Base-by-base conservation (phyloP, 2,113 vertebrate genomes). In the Natator depressus region DNA sequence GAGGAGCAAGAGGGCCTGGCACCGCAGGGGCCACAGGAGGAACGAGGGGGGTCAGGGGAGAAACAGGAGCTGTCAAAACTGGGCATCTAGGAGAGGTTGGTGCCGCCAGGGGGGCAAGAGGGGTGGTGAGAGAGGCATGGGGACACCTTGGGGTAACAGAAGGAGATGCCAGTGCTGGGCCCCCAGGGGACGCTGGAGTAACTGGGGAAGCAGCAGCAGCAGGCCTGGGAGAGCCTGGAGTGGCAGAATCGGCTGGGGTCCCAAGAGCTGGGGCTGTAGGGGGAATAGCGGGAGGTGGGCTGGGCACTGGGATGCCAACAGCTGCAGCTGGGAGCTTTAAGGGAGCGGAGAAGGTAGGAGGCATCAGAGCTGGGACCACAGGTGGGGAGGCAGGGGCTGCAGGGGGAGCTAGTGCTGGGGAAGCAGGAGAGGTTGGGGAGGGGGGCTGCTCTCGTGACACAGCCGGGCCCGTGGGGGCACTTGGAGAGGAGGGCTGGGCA, bases 1-100 rank as follows among this genome's bases (percentile, higher is more conserved):
- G 47, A 9, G 9, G 47, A 47, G 47, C 47, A 47, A 47, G 47
- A 47, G 47, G 47, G 47, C 80, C 13, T 1, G 91, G 53, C 83
- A 42, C 51, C 17, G 29, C 91, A 42, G 95, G 97, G 85, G 98
- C 96, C 97, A 98, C 98, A 91, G 98, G 97, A 81, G 97, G 96
- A 83, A 95, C 42, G 55, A 97, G 69, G 31, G 76, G 97, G 16
- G 95, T 62, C 38, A 90, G 69, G 84, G 94, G 54, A 95, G 90
- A 82, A 90, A 47, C 57, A 31, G 69, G 31, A 75, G 75, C 46
- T n/a, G 11, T 57, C n/a, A 31, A n/a, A 81, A 29, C 47, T 51
- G 42, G 50, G 79, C 78, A 42, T 13, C 42, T 13, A 17, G 59
- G 42, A 53, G 79, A 25, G 47, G 47, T 46, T 49, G 38, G 22